Base-by-base conservation (phyloP, 2,888 invertebrate species). In the Eupeodes latifasciatus region DNA sequence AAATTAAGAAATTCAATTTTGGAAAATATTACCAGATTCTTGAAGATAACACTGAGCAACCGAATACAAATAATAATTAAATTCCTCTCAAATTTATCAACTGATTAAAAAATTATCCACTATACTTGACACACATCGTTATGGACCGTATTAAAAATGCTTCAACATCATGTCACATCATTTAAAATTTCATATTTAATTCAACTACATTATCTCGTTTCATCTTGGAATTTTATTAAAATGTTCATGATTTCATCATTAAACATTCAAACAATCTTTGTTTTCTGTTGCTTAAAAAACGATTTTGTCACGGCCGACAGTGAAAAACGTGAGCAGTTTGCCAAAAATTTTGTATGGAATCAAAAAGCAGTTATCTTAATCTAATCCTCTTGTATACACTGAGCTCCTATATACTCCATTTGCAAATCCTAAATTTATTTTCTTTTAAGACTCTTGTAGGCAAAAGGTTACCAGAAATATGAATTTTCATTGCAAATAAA, bases 241-340 rank as follows among this genome's bases (percentile, higher is more conserved):
- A 47, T 62, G 64, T 66, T 19, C 4, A 66, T 27, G 27, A 57
- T 59, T 64, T 40, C 80, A 66, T 40, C 27, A 27, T 19, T 78
- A 49, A 61, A 44, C 57, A 64, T 66, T 44, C 12, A 59, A 59
- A 49, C 19, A 66, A 14, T 66, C 55, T 36, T 27, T 27, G 27
- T n/a, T 57, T 59, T 5, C 10, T 57, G 49, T 55, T 34, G 34
- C 66, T 27, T 51, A 57, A 10, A 64, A 12, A 36, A 59, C 14
- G 40, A 66, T 49, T 59, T 66, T 66, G 72, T 47, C 72, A 14
- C 67, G 59, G 9, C 47, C 4, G 61, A 9, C 36, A 47, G 51
- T 59, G n/a, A 44, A 74, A 59, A 66, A 75, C 81, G 81, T 81
- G 81, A 59, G 19, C 4, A n/a, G 66, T 47, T 80, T 80, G 12